Evolutionary conservation across 2,797 vertebrate genomes (phyloP).

Genomic region (Allobates femoralis): DNA sequence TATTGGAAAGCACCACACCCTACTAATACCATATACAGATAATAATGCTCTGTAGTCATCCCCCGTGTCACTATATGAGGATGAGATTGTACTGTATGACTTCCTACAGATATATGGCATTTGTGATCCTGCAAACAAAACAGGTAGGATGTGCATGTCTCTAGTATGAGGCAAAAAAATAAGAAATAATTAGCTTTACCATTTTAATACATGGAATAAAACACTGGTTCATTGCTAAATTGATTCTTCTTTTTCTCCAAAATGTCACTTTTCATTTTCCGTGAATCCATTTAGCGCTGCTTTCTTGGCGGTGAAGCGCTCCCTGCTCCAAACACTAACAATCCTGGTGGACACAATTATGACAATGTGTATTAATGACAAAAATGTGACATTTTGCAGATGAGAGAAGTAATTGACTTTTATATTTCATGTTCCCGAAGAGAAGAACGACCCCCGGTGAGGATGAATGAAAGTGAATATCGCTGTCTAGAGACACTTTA

Average conservation of each 20-base stretch:
- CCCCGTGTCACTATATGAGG: too few species aligned
- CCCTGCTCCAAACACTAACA: not conserved
- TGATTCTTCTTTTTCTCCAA: not conserved
- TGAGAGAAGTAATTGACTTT: conserved; percentile 59
- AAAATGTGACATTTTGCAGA: conserved; percentile 41
- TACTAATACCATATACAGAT: too few species aligned
- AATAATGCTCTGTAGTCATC: too few species aligned
- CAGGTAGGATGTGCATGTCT: not conserved
- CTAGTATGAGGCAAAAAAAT: not conserved
- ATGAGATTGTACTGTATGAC: too few species aligned
- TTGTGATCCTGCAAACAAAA: not conserved
- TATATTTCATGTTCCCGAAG: conserved; percentile 32
- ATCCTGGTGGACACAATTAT: not conserved
- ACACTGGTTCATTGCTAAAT: not conserved
- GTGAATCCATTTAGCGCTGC: not conserved
- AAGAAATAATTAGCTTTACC: not conserved
- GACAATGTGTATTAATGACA: conserved; percentile 36
- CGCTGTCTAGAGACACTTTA: conserved; percentile 26
- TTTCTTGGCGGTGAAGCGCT: conserved; percentile 13
- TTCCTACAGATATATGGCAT: too few species aligned
- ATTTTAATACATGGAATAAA: not conserved
- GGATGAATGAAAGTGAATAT: conserved; percentile 17
- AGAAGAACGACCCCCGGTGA: conserved; percentile 1
- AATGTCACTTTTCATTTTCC: not conserved
- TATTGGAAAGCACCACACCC: too few species aligned